Percentiles rank a stretch among this genome's conserved stretches.
Evolutionary conservation across 2,797 vertebrate species (phyloP).

Genomic region (Acridotheres tristis): DNA sequence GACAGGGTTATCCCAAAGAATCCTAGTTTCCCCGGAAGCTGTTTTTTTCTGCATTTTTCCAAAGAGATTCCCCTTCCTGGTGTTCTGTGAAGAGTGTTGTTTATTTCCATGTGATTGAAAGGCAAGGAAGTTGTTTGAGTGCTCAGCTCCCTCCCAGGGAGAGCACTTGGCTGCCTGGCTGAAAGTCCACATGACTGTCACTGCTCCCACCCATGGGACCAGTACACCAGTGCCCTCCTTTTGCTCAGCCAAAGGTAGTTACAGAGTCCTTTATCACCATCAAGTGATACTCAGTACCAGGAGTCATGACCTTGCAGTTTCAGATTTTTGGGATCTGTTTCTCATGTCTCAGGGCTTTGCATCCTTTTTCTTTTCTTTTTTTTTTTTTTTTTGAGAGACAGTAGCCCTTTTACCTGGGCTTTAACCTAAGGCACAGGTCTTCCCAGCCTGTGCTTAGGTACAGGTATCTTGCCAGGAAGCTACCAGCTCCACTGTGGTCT

Average conservation of each 20-base stretch:
- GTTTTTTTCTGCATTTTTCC: neutral
- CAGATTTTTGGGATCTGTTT: neutral
- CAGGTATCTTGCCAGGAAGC: neutral
- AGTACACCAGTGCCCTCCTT: neutral
- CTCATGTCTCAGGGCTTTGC: neutral
- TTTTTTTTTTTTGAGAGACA: neutral
- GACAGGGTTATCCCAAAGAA: neutral
- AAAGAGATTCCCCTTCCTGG: neutral
- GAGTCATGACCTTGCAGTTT: neutral
- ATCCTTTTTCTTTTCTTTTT: neutral
- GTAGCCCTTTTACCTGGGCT: neutral
- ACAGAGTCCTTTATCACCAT: neutral
- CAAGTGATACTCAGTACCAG: neutral
- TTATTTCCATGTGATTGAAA: neutral
- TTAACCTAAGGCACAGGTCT: neutral
- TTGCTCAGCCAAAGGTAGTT: neutral
- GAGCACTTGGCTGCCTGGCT: neutral
- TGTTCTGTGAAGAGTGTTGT: neutral
- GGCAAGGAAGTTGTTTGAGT: neutral
- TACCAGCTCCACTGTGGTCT: neutral
- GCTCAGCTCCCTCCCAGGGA: neutral
- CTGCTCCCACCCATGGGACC: neutral
- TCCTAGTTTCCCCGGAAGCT: neutral
- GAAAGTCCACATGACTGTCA: fast-evolving
- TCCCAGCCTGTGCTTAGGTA: fast-evolving